Base-by-base conservation (phyloP, 2,888 invertebrate species). In the Villa cingulata region DNA sequence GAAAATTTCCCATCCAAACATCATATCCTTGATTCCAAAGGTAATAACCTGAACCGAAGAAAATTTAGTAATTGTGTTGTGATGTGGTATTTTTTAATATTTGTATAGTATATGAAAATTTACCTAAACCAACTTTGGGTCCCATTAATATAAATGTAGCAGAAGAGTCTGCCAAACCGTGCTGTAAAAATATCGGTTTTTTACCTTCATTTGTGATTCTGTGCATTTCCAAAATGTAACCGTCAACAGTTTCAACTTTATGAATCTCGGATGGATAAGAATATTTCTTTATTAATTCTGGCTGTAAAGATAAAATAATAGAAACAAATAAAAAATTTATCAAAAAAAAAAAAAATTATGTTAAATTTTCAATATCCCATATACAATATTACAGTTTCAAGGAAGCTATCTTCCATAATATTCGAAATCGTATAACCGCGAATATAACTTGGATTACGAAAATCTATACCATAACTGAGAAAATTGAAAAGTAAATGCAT, bases 221-320 rank as follows among this genome's bases (percentile, higher is more conserved):
- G 60, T 88, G 86, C 65, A 89, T 62, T 55, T 76, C 73, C 55
- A 91, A 70, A 20, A 86, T 77, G 58, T 86, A 90, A 2, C 85
- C 86, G 70, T 91, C 90, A 38, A 72, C 63, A 1, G 90, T 91
- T n/a, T 70, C 71, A 7, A 83, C 76, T 1, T 62, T 62, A 58
- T 85, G 80, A 19, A 71, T 73, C 64, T 85, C 83, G 6, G 76
- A 66, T 1, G 75, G 74, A 61, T 84, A 85, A 1, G 77, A 74
- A 59, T 81, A 77, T 60, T 78, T 77, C 37, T 63, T 65, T 37
- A 81, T 70, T 45, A 82, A 62, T 55, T 75, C 73, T 1, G 74
- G 73, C 76, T 76, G 51, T 38, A 53, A 54, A 43, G 27, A 37
- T 17, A 16, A 16, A 5, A n/a, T 37, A n/a, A n/a, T 32, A 18